Conservation (phyloP, 2,888 invertebrate species). For the Brenthis ino region DNA sequence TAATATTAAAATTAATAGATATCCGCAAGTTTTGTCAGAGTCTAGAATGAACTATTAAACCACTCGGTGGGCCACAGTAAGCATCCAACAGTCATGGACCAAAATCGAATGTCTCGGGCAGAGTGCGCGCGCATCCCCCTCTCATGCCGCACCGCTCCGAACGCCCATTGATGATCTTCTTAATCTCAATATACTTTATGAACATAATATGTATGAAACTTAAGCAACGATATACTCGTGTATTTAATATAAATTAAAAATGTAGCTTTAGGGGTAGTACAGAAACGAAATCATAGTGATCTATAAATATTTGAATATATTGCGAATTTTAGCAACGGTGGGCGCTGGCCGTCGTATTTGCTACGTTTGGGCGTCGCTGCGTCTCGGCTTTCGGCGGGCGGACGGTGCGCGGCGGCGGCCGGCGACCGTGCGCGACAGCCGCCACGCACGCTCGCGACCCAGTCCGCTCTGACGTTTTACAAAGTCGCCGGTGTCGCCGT, state of each 20-base stretch:
- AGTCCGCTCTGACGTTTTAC: constrained; percentile 79
- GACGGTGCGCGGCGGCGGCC: constrained; percentile 73
- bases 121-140: constrained; percentile 75
- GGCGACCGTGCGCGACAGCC: constrained; percentile 70
- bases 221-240: constrained; percentile 3
- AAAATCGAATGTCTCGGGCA: constrained; percentile 81
- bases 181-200: constrained; percentile 71
- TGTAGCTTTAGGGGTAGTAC: not conserved
- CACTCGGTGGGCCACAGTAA: constrained; percentile 74
- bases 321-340: constrained; percentile 35
- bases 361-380: constrained; percentile 80
- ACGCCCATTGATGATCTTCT: constrained; percentile 79
- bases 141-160: constrained; percentile 65
- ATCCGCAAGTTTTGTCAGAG: constrained; percentile 57
- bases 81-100: constrained; percentile 82
- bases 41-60: constrained; percentile 79
- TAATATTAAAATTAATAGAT: constrained; percentile 23
- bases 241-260: constrained; percentile 3
- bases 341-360: constrained; percentile 70
- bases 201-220: constrained; percentile 50
- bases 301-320: constrained; percentile 1
- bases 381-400: constrained; percentile 77
- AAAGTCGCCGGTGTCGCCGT: constrained; percentile 71
- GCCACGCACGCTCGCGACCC: constrained; percentile 78
- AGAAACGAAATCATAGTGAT: not conserved